Base-by-base conservation (phyloP, 2,797 vertebrate genomes). In the Antrozous pallidus region DNA sequence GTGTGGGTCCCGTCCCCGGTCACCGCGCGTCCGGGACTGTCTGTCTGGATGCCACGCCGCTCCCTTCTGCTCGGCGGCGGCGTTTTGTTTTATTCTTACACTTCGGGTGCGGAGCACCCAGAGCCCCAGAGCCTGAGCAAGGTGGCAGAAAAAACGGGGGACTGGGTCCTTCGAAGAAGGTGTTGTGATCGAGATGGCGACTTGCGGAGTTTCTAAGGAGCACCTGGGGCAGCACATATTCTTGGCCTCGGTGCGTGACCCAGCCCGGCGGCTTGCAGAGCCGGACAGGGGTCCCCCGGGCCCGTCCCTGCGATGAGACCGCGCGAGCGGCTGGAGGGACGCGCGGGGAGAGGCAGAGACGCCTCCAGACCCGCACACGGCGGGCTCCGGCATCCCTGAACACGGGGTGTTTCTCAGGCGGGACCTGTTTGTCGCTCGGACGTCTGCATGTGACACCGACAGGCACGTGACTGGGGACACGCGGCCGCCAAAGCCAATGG, bases 391-490 rank as follows among this genome's bases (percentile, higher is more conserved):
- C 26, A 12, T 16, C 1, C 40, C 5, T 26, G 13, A 45, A 63
- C 82, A 45, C 54, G 28, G 69, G 67, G 71, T 67, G 38, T 85
- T 67, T 80, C 61, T 83, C 63, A 16, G 74, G 70, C 31, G 26
- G 77, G 87, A 38, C 24, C 31, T 93, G 42, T 91, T 91, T 79
- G 94, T 92, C 49, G 2, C 81, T 10, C 3, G 3, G 45, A 88
- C 67, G 38, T 82, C 87, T 85, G 95, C 92, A 78, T 87, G 17
- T 70, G 10, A 82, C 78, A 42, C 58, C 65, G 74, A 31, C 94
- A 83, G 88, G 73, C 58, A 4, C 6, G n/a, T 24, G 82, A 88
- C 78, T 26, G 20, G 78, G 78, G 65, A 70, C 69, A 58, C 33
- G 33, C 56, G 47, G 74, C 31, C 54, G 88, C 75, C 2, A 3